Base-by-base conservation (phyloP, 2,113 vertebrate genomes). In the Genyomyrus donnyi region DNA sequence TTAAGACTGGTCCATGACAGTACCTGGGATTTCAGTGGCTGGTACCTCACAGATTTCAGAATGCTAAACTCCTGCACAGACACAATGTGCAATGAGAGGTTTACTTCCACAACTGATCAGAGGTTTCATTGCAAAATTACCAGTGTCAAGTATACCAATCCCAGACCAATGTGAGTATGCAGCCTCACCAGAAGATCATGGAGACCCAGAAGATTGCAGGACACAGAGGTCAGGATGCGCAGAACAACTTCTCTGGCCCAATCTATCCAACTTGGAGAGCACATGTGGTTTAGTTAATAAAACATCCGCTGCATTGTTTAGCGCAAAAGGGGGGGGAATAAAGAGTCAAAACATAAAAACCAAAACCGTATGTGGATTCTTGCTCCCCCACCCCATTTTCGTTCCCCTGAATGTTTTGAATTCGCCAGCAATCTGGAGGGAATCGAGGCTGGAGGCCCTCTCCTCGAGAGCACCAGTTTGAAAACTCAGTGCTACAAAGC, bases 271-370 rank as follows among this genome's bases (percentile, higher is more conserved):
- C 91, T 94, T 91, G 88, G n/a, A 92, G 92, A 90, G 92, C 93
- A 95, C 94, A 95, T 95, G 94, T 94, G 94, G 93, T 94, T 95
- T 94, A 93, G 94, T 94, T 95, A 95, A 94, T 94, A 95, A 96
- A 96, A 96, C 95, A 95, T 96, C 96, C 95, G 93, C 94, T 93
- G 93, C 93, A 94, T 93, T 93, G 92, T 90, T 80, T 53, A 91
- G 91, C 91, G 86, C 90, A 89, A 89, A 62, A 31, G 53, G 21
- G 21, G 56, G 77, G 45, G 5, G 17, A 1, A 89, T 42, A 88
- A 89, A 91, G 88, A 93, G 74, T 80, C 74, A 80, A 80, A 80
- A 94, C 58, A 91, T 90, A 91, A 94, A 95, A 95, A 96, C 95
- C 88, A 91, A 92, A 96, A 95, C 94, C 96, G 92, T 92, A 95